A percentile compares a stretch with the other conserved stretches of the same genome.
Evolutionary conservation across 1,140 invertebrate genomes (phyloP).

Genomic region (Penaeus vannamei): DNA sequence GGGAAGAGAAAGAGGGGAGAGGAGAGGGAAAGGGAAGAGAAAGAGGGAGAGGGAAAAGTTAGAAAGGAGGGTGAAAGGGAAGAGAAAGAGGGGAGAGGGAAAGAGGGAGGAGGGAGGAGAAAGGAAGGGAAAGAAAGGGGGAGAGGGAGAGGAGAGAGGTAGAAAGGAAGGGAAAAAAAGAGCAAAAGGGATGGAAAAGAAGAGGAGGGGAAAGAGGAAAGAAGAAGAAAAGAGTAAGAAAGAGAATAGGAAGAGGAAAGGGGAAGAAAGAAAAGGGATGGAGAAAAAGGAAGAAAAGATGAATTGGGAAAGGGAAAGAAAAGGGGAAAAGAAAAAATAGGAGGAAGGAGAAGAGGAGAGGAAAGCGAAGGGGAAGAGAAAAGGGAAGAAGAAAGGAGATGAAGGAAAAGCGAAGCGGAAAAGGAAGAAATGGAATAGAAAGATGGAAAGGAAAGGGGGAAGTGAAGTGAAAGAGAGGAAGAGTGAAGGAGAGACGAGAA

Average conservation of each 20-base stretch:
- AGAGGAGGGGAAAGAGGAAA: too few species aligned
- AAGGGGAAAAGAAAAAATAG: not conserved
- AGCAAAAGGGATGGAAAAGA: not conserved
- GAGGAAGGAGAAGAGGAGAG: not conserved
- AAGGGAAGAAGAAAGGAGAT: not conserved
- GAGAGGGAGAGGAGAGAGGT: slow-evolving; percentile 7
- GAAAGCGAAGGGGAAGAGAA: not conserved
- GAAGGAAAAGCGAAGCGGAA: not conserved
- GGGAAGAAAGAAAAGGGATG: not conserved
- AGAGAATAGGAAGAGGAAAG: not conserved
- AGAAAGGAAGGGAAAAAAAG: not conserved
- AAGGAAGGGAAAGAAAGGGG: not conserved
- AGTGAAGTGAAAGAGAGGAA: not conserved
- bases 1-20: not conserved
- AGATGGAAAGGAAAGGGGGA: not conserved
- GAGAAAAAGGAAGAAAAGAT: too few species aligned
- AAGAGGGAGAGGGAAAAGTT: not conserved
- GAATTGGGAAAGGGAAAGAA: too few species aligned
- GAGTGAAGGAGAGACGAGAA: too few species aligned
- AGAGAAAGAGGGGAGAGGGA: not conserved
- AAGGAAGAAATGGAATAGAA: not conserved
- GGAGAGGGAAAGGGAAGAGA: not conserved
- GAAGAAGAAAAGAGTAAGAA: not conserved
- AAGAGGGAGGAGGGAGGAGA: not conserved
- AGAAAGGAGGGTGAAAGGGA: not conserved